Base-by-base conservation (phyloP, 2,113 vertebrate species). In the Pao palembangensis region DNA sequence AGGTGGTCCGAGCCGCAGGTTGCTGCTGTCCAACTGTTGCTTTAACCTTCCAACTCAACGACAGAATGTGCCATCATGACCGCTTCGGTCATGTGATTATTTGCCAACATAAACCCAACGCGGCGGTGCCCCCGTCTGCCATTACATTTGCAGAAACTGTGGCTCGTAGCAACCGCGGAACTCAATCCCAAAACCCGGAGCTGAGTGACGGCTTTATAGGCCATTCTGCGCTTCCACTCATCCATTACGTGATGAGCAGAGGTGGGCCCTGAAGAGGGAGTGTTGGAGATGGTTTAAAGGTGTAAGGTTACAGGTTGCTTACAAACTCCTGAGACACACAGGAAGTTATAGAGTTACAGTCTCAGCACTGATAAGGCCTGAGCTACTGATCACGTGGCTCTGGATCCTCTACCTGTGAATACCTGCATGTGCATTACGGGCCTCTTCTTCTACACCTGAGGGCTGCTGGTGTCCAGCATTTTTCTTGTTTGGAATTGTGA, bases 151-250 rank as follows among this genome's bases (percentile, higher is more conserved):
- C 54, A 25, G 54, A 25, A 86, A 75, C 62, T 15, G 20, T 59
- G 42, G 73, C 75, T 74, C 82, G 57, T 82, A 78, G 85, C 90
- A 87, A 88, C 88, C 49, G 31, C 50, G 87, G 76, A 87, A 90
- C 77, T 72, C 61, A 73, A 81, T 75, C 81, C 79, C 55, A 57
- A 58, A 13, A 15, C 81, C 38, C 59, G 21, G 6, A 17, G 14
- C 46, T 58, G 83, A 84, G 13, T 79, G 87, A 80, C 84, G 66
- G 65, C 64, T 54, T 47, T 52, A 48, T 1, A 64, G 73, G 69
- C 80, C 87, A 84, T 55, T 75, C 74, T 73, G 58, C 3, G 53
- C 58, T 4, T 43, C 6, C 7, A 51, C 44, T 65, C 72, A 64
- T 61, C 84, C 82, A 77, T 81, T 81, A 74, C 71, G 67, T 8